Conservation (phyloP, 2,888 invertebrate genomes). For the Yponomeuta sedellus region DNA sequence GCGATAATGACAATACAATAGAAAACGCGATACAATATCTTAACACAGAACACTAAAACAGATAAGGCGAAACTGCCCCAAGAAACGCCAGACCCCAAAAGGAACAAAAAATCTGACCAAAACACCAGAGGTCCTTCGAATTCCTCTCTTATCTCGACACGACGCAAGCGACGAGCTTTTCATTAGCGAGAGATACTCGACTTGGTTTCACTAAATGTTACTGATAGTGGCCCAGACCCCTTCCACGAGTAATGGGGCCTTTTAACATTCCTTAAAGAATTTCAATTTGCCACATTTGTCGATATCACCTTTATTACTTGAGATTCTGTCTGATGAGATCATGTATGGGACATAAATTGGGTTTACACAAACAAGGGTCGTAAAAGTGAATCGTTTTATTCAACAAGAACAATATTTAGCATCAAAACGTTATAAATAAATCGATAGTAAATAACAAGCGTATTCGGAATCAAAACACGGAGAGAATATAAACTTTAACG, state of each 20-base stretch:
- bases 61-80: not conserved
- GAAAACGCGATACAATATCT: not conserved
- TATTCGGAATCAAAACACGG: constrained; percentile 7
- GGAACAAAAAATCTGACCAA: constrained; percentile 1
- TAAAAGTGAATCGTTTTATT: not conserved
- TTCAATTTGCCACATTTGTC: constrained; percentile 6
- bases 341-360: not conserved
- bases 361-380: not conserved
- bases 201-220: constrained; percentile 4
- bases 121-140: constrained; percentile 2
- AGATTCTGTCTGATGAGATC: not conserved
- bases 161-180: constrained; percentile 5
- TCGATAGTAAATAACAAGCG: not conserved
- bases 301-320: not conserved
- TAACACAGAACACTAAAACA: not conserved
- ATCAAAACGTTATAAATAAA: not conserved
- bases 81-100: not conserved
- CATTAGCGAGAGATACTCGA: not conserved
- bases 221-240: not conserved
- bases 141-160: constrained; percentile 8
- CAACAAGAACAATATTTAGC: not conserved
- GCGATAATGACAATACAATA: not conserved
- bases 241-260: not conserved
- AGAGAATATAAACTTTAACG: not conserved
- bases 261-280: constrained; percentile 10